A percentile compares a stretch with the other conserved stretches of the same genome.
phyloP scores from a whole-genome alignment of 2,797 vertebrate genomes.

The Gouania willdenowi region DNA sequence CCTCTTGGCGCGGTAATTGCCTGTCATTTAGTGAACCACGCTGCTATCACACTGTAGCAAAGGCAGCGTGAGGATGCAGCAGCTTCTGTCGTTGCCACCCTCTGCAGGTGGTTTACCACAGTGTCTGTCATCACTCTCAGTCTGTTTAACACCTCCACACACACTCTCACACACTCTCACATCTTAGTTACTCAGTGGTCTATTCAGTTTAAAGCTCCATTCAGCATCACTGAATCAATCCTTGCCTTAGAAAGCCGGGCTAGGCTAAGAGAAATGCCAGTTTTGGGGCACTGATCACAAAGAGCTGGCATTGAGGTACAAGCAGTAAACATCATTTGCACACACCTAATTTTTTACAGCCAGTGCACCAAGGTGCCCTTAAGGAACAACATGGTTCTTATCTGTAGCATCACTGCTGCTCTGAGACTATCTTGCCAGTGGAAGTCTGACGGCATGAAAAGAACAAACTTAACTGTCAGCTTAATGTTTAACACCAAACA shows the following conservation, averaged over 20 bases:
- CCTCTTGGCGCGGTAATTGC: constrained; percentile 23
- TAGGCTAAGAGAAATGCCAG: constrained; percentile 12
- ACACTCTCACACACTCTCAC: background rate
- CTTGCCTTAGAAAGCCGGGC: constrained; percentile 27
- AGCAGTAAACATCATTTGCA: no score
- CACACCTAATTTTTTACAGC: no score
- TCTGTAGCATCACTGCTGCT: no score
- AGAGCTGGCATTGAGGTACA: no score
- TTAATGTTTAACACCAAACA: no score
- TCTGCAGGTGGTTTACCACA: constrained; percentile 80
- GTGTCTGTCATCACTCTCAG: constrained; percentile 65
- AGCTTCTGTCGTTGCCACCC: constrained; percentile 77
- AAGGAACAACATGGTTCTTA: no score
- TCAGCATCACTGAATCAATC: constrained; percentile 37
- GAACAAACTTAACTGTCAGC: no score
- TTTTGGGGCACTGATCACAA: constrained; percentile 35
- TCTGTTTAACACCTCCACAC: constrained; percentile 51
- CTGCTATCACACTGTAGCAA: constrained; percentile 64
- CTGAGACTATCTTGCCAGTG: no score
- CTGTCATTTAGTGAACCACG: constrained; percentile 63
- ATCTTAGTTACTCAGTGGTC: constrained; percentile 9
- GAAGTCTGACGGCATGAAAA: no score
- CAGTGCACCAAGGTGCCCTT: no score
- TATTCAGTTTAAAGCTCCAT: constrained; percentile 36
- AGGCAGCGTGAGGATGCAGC: constrained; percentile 80